These are phyloP conservation scores for Urophycis tenuis DNA, from an alignment of 2,797 vertebrate species.

Conservation along the genomic window DNA sequence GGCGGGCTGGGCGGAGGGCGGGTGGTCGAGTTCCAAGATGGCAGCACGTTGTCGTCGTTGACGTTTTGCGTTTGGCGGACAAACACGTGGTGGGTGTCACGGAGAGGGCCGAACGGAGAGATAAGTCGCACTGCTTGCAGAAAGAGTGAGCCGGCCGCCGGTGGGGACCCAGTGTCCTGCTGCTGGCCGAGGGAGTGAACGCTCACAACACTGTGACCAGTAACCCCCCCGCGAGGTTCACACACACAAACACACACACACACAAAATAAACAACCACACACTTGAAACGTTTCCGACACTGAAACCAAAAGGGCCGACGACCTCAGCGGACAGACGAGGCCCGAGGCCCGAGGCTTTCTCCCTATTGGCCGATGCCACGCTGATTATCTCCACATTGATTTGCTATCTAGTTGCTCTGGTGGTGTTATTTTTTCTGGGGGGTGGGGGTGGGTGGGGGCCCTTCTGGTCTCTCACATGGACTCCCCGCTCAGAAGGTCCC, in stretches of 20 bases:
- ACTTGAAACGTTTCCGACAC: neutral
- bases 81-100: constrained; percentile 50
- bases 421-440: constrained; percentile 47
- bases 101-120: constrained; percentile 31
- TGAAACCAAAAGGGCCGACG: neutral
- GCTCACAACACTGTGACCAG: constrained; percentile 62
- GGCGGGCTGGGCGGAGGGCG: constrained; percentile 36
- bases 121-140: constrained; percentile 51
- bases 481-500: constrained; percentile 94
- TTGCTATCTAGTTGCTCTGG: constrained; percentile 66
- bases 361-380: constrained; percentile 37
- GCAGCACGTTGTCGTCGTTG: constrained; percentile 52
- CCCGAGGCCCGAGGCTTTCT: constrained; percentile 54
- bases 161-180: constrained; percentile 26
- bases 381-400: constrained; percentile 77
- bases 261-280: constrained; percentile 18
- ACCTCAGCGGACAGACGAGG: constrained; percentile 47
- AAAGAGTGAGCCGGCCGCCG: constrained; percentile 29
- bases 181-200: constrained; percentile 47
- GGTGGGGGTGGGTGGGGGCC: too few species aligned
- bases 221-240: constrained; percentile 45
- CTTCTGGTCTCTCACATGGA: constrained; percentile 75
- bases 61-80: constrained; percentile 59
- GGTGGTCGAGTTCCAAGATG: constrained; percentile 58
- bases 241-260: constrained; percentile 45